These are phyloP conservation scores for Allophyes oxyacanthae DNA, from an alignment of 2,888 invertebrate genomes.

Conservation along the genomic window DNA sequence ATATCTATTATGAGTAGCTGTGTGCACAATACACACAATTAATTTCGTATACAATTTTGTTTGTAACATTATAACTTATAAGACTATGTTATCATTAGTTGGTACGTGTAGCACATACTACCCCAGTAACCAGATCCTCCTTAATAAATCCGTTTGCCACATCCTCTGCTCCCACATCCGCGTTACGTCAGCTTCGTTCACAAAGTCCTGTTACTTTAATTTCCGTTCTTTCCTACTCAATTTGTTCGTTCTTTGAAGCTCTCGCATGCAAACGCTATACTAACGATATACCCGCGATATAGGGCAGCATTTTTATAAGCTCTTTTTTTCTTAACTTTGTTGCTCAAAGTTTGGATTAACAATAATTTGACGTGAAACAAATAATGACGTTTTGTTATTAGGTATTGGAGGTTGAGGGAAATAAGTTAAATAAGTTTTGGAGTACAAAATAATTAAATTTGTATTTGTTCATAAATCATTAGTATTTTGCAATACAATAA, in stretches of 20 bases:
- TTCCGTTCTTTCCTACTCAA: conserved; percentile 78
- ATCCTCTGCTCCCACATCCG: conserved; percentile 7
- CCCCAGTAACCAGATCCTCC: too few relatives aligned
- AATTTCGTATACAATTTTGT: too few relatives aligned
- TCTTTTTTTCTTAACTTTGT: conserved; percentile 53
- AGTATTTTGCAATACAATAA: too few relatives aligned
- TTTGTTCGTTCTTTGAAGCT: conserved; percentile 68
- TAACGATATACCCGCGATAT: conserved; percentile 58
- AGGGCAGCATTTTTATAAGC: conserved; percentile 48
- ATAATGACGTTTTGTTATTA: conserved; percentile 24
- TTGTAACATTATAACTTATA: too few relatives aligned
- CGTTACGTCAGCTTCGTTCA: conserved; percentile 25
- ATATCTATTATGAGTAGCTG: too few relatives aligned
- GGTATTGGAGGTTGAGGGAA: not conserved
- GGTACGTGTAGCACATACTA: too few relatives aligned
- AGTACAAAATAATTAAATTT: conserved; percentile 1
- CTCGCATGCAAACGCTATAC: conserved; percentile 66
- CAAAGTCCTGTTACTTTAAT: conserved; percentile 70
- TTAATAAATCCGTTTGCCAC: conserved; percentile 1
- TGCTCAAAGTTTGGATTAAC: conserved; percentile 35
- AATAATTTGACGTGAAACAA: conserved; percentile 34
- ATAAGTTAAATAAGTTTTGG: not conserved
- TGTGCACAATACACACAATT: too few relatives aligned
- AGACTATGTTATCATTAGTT: too few relatives aligned
- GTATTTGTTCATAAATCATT: not conserved